These are phyloP conservation scores for Mycteria americana DNA, from an alignment of 2,797 vertebrate genomes.

Conservation along the genomic window DNA sequence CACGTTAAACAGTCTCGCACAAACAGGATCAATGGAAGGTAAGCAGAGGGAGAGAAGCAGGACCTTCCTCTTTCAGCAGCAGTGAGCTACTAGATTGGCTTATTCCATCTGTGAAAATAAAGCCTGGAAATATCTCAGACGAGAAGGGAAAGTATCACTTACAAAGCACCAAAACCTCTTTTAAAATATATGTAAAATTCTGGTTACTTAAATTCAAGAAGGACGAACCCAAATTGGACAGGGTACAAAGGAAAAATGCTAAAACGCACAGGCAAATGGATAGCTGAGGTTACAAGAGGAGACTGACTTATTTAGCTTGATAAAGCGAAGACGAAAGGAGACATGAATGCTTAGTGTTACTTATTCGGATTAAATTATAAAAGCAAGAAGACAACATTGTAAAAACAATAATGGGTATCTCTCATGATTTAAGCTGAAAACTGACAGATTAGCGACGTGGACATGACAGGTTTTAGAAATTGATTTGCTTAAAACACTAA, in stretches of 20 bases:
- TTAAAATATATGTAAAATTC: not conserved
- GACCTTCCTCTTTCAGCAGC: not conserved
- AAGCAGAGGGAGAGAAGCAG: not conserved
- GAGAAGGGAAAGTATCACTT: not conserved
- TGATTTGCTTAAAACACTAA: not conserved
- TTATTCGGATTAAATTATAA: not conserved
- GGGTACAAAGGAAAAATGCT: not conserved
- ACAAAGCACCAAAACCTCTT: not conserved
- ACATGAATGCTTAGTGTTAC: not conserved
- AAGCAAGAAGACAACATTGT: not conserved
- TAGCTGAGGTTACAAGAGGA: not conserved
- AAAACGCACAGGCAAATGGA: accelerated
- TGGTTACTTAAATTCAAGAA: not conserved
- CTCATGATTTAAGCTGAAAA: not conserved
- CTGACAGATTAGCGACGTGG: not conserved
- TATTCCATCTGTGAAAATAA: not conserved
- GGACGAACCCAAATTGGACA: not conserved
- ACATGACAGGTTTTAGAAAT: not conserved
- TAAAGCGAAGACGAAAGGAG: not conserved
- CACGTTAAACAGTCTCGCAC: accelerated
- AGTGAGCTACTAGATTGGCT: not conserved
- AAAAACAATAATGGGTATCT: not conserved
- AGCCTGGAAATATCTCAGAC: not conserved
- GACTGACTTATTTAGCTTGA: not conserved
- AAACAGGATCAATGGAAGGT: not conserved